Conservation (phyloP, 2,888 invertebrate genomes). For the Ophioninae sp. region DNA sequence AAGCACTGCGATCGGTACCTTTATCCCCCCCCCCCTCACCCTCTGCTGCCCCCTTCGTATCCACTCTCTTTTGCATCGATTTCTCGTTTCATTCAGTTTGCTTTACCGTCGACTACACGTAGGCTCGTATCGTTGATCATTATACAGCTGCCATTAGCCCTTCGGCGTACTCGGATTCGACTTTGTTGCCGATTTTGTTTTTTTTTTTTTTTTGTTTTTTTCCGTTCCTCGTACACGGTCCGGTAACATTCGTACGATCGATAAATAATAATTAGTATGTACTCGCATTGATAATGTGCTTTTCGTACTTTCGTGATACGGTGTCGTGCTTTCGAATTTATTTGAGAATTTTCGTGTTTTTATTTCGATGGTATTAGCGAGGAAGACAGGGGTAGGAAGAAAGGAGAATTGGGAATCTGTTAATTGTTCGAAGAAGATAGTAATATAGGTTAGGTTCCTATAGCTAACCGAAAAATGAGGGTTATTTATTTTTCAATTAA, state of each 20-base stretch:
- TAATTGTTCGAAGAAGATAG: too few relatives aligned
- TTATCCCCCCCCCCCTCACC: conserved; percentile 22
- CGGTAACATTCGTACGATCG: conserved; percentile 4
- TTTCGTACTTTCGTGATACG: background rate
- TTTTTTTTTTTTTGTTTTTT: background rate
- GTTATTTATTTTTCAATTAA: too few relatives aligned
- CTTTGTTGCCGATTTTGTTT: conserved; percentile 7
- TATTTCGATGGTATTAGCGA: too few relatives aligned
- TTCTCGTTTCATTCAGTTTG: conserved; percentile 51
- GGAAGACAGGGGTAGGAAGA: too few relatives aligned
- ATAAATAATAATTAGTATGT: conserved; percentile 8
- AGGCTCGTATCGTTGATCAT: conserved; percentile 48
- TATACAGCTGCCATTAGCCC: conserved; percentile 42
- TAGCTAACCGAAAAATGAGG: too few relatives aligned
- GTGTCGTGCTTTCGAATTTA: background rate
- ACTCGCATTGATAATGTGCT: background rate
- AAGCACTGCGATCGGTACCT: conserved; percentile 36
- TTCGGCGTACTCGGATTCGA: conserved; percentile 32
- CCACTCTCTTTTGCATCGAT: conserved; percentile 50
- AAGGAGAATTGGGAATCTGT: too few relatives aligned
- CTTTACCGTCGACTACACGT: conserved; percentile 42
- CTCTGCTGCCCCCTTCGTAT: background rate
- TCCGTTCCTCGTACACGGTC: conserved; percentile 20
- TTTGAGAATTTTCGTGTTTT: background rate
- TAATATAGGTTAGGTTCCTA: too few relatives aligned